These are phyloP conservation scores for Ochropleura plecta DNA, from an alignment of 2,888 invertebrate species.

Conservation along the genomic window DNA sequence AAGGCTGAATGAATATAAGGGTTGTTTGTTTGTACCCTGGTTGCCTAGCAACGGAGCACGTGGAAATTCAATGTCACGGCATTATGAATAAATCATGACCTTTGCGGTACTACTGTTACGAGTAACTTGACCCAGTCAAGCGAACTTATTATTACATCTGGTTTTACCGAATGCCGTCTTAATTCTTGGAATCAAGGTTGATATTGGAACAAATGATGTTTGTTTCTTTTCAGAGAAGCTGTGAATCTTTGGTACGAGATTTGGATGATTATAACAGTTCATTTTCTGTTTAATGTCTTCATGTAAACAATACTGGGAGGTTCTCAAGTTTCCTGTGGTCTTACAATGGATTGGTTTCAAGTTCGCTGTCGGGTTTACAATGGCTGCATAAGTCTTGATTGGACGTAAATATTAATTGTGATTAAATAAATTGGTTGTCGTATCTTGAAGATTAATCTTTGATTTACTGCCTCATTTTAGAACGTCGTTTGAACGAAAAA, in stretches of 20 bases:
- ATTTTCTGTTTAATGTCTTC: conserved; percentile 23
- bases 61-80: conserved; percentile 83
- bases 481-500: background rate
- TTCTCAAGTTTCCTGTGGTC: conserved; percentile 62
- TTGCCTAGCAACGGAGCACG: conserved; percentile 82
- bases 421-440: conserved; percentile 16
- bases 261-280: conserved; percentile 23
- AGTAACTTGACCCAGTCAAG: conserved; percentile 78
- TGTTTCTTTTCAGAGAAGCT: conserved; percentile 2
- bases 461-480: conserved; percentile 1
- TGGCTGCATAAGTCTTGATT: conserved; percentile 25
- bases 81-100: conserved; percentile 81
- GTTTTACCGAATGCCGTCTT: conserved; percentile 4
- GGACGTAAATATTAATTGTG: background rate
- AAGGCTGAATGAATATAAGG: conserved; percentile 76
- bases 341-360: conserved; percentile 45
- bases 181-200: conserved; percentile 19
- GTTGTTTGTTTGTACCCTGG: conserved; percentile 79
- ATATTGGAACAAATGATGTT: conserved; percentile 17
- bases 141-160: conserved; percentile 32
- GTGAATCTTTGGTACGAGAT: conserved; percentile 25
- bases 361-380: conserved; percentile 42
- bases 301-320: conserved; percentile 57
- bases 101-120: conserved; percentile 67
- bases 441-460: background rate